Conservation (phyloP, 2,888 invertebrate genomes). For the Zygaena filipendulae region DNA sequence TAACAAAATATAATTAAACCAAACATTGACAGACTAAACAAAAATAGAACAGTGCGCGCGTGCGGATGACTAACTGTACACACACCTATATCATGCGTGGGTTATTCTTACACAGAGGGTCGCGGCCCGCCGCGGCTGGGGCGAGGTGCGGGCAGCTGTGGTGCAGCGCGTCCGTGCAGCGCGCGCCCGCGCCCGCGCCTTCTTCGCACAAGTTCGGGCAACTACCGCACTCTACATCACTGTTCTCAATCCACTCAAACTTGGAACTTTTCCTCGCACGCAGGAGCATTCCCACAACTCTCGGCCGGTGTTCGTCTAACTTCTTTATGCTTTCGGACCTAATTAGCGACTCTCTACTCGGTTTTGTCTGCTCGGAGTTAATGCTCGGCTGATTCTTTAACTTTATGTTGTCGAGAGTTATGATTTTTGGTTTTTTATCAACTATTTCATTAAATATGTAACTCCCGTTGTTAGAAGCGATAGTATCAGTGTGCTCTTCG, state of each 20-base stretch:
- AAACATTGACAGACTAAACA: constrained; percentile 16
- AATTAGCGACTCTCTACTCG: constrained; percentile 28
- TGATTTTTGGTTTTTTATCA: constrained; percentile 54
- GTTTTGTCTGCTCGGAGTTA: constrained; percentile 25
- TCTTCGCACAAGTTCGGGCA: constrained; percentile 41
- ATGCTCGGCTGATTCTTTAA: constrained; percentile 38
- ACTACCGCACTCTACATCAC: constrained; percentile 30
- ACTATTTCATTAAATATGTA: constrained; percentile 62
- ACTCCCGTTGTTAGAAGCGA: constrained; percentile 23
- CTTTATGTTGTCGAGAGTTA: constrained; percentile 52
- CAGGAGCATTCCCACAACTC: constrained; percentile 23
- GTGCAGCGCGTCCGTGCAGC: too few species aligned
- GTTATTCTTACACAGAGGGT: constrained; percentile 40
- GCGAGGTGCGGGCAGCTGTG: constrained; percentile 22
- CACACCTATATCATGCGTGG: constrained; percentile 61
- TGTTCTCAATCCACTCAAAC: constrained; percentile 17
- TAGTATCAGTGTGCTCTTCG: constrained; percentile 39
- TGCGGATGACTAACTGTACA: constrained; percentile 38
- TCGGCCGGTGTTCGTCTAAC: constrained; percentile 23
- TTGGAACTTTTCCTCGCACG: constrained; percentile 7
- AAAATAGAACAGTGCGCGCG: constrained; percentile 18
- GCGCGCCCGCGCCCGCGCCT: too few species aligned
- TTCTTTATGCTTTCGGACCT: constrained; percentile 33
- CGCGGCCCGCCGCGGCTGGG: too few species aligned
- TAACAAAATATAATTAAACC: constrained; percentile 13